Evolutionary conservation across 2,113 vertebrate genomes (phyloP).

Genomic region (Pelodiscus sinensis): DNA sequence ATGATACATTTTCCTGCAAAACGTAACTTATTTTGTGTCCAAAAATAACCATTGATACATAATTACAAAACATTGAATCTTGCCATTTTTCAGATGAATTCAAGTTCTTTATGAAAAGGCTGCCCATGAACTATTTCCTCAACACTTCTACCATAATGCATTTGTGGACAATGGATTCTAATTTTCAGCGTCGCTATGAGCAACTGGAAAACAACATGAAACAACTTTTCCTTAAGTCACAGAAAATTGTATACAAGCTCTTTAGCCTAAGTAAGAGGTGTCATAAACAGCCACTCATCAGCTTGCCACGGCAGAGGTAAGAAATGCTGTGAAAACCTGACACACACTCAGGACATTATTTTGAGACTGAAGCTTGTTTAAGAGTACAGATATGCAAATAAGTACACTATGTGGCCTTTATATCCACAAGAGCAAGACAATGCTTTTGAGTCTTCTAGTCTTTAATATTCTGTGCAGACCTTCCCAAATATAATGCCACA

Average conservation of each 20-base stretch:
- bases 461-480: not conserved
- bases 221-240: constrained; percentile 88
- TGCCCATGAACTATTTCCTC: constrained; percentile 93
- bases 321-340: not conserved
- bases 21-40: not conserved
- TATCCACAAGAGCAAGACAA: not conserved
- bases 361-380: not conserved
- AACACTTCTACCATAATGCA: constrained; percentile 92
- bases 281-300: constrained; percentile 91
- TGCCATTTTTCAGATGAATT: constrained; percentile 88
- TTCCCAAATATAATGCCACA: not conserved
- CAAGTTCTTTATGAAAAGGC: constrained; percentile 91
- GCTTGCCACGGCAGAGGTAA: constrained; percentile 90
- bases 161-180: constrained; percentile 92
- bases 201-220: constrained; percentile 92
- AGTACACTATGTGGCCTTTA: fast-evolving
- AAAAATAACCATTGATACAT: not conserved
- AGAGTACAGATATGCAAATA: not conserved
- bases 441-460: not conserved
- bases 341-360: not conserved
- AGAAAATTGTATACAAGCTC: constrained; percentile 94
- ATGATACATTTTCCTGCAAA: not conserved
- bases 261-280: constrained; percentile 97
- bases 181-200: constrained; percentile 92
- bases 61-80: constrained; percentile 35